A percentile compares a stretch with the other conserved stretches of the same genome.
Evolutionary conservation across 2,113 vertebrate species (phyloP).

Genomic region (Brienomyrus brachyistius): DNA sequence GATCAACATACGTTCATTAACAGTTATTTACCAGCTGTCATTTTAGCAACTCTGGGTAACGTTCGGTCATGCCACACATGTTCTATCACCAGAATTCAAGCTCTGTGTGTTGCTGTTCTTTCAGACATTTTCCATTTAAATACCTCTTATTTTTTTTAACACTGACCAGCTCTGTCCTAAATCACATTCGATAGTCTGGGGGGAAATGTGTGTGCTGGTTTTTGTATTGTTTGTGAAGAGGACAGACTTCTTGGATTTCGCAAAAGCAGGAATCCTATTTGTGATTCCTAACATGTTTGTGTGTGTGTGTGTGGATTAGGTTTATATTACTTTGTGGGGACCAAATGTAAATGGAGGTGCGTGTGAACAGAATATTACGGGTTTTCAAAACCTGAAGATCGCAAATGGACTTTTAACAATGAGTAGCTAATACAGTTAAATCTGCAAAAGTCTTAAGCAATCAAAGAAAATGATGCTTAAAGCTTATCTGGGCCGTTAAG

Average conservation of each 20-base stretch:
- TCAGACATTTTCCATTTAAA: constrained; percentile 13
- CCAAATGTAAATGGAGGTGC: no score
- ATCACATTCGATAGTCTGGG: constrained; percentile 24
- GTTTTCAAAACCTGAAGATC: background rate
- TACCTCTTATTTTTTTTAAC: constrained; percentile 32
- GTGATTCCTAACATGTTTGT: background rate
- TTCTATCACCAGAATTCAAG: background rate
- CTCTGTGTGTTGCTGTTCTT: background rate
- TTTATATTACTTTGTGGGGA: no score
- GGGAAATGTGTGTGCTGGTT: background rate
- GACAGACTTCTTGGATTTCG: constrained; percentile 8
- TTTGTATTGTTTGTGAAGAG: constrained; percentile 15
- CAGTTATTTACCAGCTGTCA: background rate
- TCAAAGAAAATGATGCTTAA: background rate
- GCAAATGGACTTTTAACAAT: background rate
- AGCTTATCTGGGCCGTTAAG: background rate
- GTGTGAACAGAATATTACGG: background rate
- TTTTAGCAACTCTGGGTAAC: background rate
- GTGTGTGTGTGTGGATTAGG: no score
- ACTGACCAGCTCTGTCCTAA: constrained; percentile 26
- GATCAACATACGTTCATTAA: background rate
- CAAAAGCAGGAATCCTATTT: background rate
- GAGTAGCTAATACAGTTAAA: background rate
- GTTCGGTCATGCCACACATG: background rate
- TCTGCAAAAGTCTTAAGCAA: background rate